These are phyloP conservation scores for Setipinna tenuifilis DNA, from an alignment of 2,797 vertebrate species.

Conservation along the genomic window DNA sequence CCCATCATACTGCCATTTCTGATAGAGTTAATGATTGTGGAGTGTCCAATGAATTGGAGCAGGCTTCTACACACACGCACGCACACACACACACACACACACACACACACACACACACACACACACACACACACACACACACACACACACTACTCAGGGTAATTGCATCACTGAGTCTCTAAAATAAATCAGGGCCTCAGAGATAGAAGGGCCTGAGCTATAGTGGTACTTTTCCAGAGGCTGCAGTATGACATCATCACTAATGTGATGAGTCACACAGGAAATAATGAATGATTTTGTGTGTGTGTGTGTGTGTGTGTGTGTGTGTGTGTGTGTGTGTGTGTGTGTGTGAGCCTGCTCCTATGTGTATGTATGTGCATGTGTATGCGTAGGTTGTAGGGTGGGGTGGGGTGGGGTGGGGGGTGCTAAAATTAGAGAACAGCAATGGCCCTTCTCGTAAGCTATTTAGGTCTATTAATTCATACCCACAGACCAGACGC, in stretches of 20 bases:
- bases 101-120: background rate
- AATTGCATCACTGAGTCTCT: constrained; percentile 36
- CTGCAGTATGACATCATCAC: constrained; percentile 47
- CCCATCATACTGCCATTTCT: background rate
- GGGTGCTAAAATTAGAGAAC: constrained; percentile 44
- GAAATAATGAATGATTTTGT: constrained; percentile 44
- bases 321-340: background rate
- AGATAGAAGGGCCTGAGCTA: constrained; percentile 37
- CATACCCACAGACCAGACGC: constrained; percentile 23
- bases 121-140: background rate
- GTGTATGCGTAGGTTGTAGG: background rate
- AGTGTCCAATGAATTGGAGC: background rate
- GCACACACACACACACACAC: no score
- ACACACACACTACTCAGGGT: constrained; percentile 19
- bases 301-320: background rate
- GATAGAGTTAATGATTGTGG: constrained; percentile 7
- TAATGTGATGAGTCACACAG: constrained; percentile 55
- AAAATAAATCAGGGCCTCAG: constrained; percentile 39
- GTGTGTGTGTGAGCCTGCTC: background rate
- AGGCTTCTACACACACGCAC: background rate
- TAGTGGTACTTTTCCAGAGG: constrained; percentile 46
- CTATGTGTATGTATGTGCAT: background rate
- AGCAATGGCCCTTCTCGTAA: constrained; percentile 27
- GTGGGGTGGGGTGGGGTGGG: background rate
- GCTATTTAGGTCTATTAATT: constrained; percentile 32